Conservation (phyloP, 1,140 invertebrate genomes). For the Megalopta genalis region DNA sequence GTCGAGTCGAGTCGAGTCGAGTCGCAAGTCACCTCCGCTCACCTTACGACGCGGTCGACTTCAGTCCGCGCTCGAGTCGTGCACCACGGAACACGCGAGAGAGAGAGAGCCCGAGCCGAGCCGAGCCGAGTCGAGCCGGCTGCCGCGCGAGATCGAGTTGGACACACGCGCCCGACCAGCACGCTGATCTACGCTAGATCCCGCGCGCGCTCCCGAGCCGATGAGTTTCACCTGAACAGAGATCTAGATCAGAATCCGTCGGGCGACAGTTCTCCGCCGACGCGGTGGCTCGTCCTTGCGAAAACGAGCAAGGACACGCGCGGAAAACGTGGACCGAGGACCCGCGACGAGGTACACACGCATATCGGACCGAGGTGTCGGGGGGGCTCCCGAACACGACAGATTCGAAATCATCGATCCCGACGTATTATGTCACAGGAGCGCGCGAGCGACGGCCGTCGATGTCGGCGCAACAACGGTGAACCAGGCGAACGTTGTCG, state of each 20-base stretch:
- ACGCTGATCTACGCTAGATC: not conserved
- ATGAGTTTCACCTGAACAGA: not conserved
- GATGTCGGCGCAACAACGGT: conserved; percentile 36
- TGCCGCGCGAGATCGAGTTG: conserved; percentile 23
- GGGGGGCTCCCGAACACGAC: too few species aligned
- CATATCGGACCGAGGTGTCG: too few species aligned
- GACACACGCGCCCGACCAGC: conserved; percentile 38
- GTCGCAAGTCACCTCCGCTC: conserved; percentile 78
- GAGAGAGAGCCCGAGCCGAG: not conserved
- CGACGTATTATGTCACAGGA: conserved; percentile 74
- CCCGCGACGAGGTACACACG: too few species aligned
- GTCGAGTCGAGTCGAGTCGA: conserved; percentile 40
- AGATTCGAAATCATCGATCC: not conserved
- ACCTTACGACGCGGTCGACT: conserved; percentile 66
- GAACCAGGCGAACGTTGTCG: conserved; percentile 52
- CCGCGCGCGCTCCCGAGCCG: not conserved
- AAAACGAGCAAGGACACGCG: too few species aligned
- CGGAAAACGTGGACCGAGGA: too few species aligned
- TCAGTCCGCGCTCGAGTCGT: conserved; percentile 64
- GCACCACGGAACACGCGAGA: conserved; percentile 54
- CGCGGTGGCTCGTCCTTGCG: too few species aligned
- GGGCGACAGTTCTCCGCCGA: too few species aligned
- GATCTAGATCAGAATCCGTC: too few species aligned
- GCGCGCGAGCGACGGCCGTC: conserved; percentile 70
- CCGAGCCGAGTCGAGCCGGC: conserved; percentile 10